phyloP scores from a whole-genome alignment of 2,113 vertebrate species.

The Dicaeum eximium region DNA sequence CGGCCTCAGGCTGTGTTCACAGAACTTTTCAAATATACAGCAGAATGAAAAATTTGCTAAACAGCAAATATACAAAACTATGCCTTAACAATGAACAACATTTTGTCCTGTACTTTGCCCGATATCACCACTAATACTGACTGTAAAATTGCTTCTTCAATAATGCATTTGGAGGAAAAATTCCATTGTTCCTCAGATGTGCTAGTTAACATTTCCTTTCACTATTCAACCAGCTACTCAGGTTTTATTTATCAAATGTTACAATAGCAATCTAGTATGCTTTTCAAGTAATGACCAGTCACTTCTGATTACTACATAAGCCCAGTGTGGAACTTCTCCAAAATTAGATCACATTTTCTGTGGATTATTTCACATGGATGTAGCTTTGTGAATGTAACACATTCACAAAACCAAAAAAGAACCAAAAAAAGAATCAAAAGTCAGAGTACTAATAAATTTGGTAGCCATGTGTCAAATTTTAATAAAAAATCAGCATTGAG shows the following conservation, averaged over 20 bases:
- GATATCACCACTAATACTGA: neutral
- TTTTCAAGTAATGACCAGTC: neutral
- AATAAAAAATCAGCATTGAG: neutral
- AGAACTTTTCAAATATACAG: neutral
- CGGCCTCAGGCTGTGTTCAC: neutral
- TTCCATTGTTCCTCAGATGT: neutral
- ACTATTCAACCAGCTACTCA: neutral
- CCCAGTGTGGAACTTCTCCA: neutral
- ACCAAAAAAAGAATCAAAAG: neutral
- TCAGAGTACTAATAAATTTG: neutral
- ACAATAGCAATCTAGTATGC: neutral
- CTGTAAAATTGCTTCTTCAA: slow-evolving; percentile 8
- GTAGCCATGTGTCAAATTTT: neutral
- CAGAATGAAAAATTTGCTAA: neutral
- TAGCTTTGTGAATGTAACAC: neutral
- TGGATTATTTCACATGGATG: neutral
- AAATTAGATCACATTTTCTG: neutral
- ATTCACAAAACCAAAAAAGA: neutral
- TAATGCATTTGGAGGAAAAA: slow-evolving; percentile 3
- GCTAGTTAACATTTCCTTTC: neutral
- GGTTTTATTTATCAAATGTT: neutral
- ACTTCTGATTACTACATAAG: neutral
- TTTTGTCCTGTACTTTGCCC: neutral
- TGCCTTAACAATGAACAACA: neutral
- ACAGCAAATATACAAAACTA: neutral